phyloP scores from a whole-genome alignment of 1,140 invertebrate genomes.

The Hyphantria cunea region DNA sequence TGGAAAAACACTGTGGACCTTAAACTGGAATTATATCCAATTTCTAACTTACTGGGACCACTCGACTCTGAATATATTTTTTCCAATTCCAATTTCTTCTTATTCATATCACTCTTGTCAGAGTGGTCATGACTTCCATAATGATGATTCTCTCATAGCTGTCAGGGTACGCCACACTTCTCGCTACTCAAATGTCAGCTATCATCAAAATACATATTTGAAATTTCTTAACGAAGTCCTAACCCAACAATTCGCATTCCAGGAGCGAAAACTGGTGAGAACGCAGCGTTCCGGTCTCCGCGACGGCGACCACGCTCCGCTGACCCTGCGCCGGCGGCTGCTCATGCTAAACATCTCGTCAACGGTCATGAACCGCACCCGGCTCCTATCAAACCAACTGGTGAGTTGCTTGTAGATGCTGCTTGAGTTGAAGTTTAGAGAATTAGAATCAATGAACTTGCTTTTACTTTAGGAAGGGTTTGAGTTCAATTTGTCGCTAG shows the following conservation, averaged over 20 bases:
- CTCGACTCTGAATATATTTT: too few species aligned
- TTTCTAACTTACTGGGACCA: too few species aligned
- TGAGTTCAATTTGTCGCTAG: too few species aligned
- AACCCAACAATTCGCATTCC: conserved; percentile 6
- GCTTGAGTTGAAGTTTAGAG: neutral
- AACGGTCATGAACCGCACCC: conserved; percentile 63
- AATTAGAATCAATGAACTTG: neutral
- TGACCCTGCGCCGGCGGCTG: conserved; percentile 73
- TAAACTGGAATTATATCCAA: too few species aligned
- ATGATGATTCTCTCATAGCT: too few species aligned
- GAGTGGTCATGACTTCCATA: too few species aligned
- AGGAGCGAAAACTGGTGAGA: conserved; percentile 56
- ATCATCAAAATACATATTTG: neutral
- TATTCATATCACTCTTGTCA: too few species aligned
- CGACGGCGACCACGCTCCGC: conserved; percentile 87
- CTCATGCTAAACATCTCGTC: conserved; percentile 52
- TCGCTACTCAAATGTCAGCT: too few species aligned
- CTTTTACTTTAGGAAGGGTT: too few species aligned
- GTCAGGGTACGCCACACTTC: too few species aligned
- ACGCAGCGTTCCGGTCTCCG: conserved; percentile 86
- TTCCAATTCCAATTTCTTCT: too few species aligned
- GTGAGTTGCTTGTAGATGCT: conserved; percentile 41
- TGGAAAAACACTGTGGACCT: too few species aligned
- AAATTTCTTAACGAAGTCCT: neutral
- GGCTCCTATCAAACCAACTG: conserved; percentile 72